phyloP scores from a whole-genome alignment of 2,113 vertebrate species.

The Heteronetta atricapilla region DNA sequence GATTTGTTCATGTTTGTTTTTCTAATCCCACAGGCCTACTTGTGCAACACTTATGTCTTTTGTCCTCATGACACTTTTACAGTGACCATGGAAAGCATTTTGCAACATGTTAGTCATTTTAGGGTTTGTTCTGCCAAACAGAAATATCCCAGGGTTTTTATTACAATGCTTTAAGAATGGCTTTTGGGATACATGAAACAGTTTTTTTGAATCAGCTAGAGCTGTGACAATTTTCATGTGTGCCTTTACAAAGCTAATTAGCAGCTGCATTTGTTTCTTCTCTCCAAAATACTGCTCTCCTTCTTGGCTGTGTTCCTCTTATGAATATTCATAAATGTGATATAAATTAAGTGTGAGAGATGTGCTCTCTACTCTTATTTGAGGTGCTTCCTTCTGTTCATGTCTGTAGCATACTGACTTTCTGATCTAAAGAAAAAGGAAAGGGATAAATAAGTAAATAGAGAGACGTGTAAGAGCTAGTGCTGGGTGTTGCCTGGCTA shows the following conservation, averaged over 20 bases:
- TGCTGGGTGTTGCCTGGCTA: constrained; percentile 12
- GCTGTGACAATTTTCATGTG: background rate
- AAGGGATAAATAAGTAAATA: background rate
- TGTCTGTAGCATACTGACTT: background rate
- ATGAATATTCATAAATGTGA: background rate
- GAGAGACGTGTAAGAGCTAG: background rate
- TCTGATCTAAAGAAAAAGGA: background rate
- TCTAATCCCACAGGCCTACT: background rate
- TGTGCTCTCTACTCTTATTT: background rate
- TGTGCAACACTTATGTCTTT: background rate
- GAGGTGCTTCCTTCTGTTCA: background rate
- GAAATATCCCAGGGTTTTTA: background rate
- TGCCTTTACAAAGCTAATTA: background rate
- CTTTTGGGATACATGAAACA: background rate
- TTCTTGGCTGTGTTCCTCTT: background rate
- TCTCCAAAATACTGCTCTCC: background rate
- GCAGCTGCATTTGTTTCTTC: background rate
- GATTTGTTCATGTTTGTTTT: background rate
- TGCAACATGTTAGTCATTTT: background rate
- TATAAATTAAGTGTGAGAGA: background rate
- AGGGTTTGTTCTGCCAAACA: background rate
- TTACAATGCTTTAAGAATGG: background rate
- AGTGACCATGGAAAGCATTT: background rate
- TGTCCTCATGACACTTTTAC: background rate
- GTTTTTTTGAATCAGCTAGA: background rate